Evolutionary conservation across 2,888 invertebrate species (phyloP), one percentile per base, ranked within the genome.

Genomic region (Halictus quadricinctus): DNA sequence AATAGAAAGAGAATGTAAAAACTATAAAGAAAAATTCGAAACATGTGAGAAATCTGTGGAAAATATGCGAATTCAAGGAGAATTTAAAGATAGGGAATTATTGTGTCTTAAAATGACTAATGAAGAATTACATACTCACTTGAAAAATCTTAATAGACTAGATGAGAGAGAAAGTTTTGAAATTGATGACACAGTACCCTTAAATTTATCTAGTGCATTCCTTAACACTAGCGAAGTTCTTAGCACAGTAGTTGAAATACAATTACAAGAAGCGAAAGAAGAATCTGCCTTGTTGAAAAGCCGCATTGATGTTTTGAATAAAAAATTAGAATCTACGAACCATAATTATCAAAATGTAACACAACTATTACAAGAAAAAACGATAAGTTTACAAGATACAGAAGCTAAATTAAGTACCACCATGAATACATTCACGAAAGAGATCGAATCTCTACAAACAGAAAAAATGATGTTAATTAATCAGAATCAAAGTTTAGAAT

Each of bases 231-330:
- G 92, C 74, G 94, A 94, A 88, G 88, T 88, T 76, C 76, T 94
- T 25, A 94, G 94, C 88, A 92, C 94, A 41, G 92, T 94, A 36
- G 89, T 94, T 54, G 94, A 93, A 29, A 94, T 95, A 69, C 93
- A 95, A 89, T 89, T 95, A 7, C 93, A 94, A 88, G 95, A 94
- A 84, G 92, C 95, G 0, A 94, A 94, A 90, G 91, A 93, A 60
- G 94, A 95, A 86, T 89, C 91, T 10, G 81, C 84, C 6, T 83
- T 80, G 12, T 78, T 93, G 36, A 89, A 92, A 86, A 90, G 90
- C n/a, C 92, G 96, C 94, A 90, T 96, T 41, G 95, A 95, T 13
- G 95, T 95, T 80, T 91, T 95, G 50, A 89, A 89, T 77, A 77
- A 81, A 43, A 85, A 88, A 66, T 73, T 91, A 3, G 66, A 83